A percentile compares a stretch with the other conserved stretches of the same genome.
Evolutionary conservation across 1,140 invertebrate genomes (phyloP).

Genomic region (Platorchestia sp.): DNA sequence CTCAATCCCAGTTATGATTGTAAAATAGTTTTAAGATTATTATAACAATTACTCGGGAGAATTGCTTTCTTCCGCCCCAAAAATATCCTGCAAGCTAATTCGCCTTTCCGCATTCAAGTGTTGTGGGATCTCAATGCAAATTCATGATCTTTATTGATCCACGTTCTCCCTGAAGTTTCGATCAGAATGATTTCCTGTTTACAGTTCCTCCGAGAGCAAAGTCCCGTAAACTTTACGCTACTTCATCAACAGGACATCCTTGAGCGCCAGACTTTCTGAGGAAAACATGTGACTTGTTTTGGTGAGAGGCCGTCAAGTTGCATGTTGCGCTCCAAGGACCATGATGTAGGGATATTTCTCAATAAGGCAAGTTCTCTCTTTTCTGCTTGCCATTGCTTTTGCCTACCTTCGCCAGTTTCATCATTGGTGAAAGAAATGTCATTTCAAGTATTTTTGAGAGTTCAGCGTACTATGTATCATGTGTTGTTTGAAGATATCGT

Average conservation of each 20-base stretch:
- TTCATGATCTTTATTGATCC: not conserved
- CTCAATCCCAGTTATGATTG: too few species aligned
- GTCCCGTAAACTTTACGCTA: constrained; percentile 1
- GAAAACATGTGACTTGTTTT: constrained; percentile 30
- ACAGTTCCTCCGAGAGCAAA: not conserved
- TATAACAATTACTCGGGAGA: not conserved
- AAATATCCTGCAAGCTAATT: not conserved
- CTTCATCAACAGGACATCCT: constrained; percentile 42
- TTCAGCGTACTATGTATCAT: not conserved
- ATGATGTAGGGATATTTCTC: not conserved
- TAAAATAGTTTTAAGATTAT: not conserved
- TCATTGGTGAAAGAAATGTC: not conserved
- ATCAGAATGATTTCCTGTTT: constrained; percentile 4
- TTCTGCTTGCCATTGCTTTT: not conserved
- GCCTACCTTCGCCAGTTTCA: not conserved
- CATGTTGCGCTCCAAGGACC: not conserved
- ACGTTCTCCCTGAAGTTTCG: not conserved
- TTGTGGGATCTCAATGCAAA: not conserved
- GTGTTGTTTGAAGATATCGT: not conserved
- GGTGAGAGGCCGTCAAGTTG: not conserved
- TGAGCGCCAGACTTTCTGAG: constrained; percentile 21
- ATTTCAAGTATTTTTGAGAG: not conserved
- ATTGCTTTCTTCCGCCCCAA: not conserved
- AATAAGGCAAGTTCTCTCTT: not conserved
- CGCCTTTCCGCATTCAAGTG: not conserved